These are phyloP conservation scores for Luidia sarsii DNA, from an alignment of 53 echinoderm and acorn worm species.

Conservation along the genomic window DNA sequence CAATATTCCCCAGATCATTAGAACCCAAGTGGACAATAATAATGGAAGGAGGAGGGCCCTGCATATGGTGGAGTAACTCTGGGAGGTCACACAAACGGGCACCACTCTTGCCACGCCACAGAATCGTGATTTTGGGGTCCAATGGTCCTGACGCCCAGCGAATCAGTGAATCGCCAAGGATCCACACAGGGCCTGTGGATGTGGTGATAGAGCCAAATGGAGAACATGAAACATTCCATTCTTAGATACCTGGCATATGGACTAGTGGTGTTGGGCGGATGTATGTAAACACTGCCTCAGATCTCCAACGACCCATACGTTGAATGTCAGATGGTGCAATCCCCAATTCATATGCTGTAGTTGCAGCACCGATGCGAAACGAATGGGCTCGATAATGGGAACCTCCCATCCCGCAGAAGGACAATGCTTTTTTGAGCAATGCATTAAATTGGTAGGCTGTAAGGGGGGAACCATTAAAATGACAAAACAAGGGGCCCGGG, in stretches of 20 bases:
- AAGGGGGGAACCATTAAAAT: conserved; percentile 3
- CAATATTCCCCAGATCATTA: not conserved
- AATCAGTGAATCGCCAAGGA: conserved; percentile 12
- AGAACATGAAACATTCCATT: not conserved
- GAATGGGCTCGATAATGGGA: not conserved
- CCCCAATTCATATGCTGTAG: not conserved
- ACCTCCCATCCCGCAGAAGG: not conserved
- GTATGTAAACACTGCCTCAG: no score
- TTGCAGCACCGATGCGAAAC: not conserved
- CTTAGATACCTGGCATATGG: not conserved
- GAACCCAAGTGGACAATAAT: not conserved
- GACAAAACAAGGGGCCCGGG: not conserved
- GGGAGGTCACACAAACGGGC: not conserved
- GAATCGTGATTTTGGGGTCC: not conserved
- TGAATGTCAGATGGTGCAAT: conserved; percentile 1
- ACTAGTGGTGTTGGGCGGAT: not conserved
- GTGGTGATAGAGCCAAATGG: not conserved
- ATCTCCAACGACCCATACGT: not conserved
- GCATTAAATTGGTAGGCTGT: conserved; percentile 13
- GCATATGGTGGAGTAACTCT: no score
- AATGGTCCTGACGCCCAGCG: conserved; percentile 9
- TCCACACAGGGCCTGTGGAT: not conserved
- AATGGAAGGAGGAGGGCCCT: not conserved
- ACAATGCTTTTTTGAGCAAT: not conserved
- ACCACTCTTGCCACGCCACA: conserved; percentile 8